Evolutionary conservation across 92 coral and sea anemone species (phyloP), one percentile per base, ranked within the genome.

Genomic region (Ricordea florida): DNA sequence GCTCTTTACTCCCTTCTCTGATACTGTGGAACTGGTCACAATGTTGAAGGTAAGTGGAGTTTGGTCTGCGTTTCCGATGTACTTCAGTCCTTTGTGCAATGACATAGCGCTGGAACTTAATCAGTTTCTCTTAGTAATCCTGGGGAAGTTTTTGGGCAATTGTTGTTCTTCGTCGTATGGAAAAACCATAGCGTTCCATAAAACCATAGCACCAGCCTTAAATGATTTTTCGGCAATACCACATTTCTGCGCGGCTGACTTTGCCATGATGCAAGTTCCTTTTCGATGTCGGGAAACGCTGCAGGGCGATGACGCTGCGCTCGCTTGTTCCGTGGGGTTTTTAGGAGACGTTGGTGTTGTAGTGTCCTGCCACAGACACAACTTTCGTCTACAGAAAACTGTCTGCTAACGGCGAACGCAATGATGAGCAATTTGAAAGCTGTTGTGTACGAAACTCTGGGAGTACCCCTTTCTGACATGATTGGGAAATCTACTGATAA

Each of bases 401-500:
- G 57, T 48, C 57, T 51, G n/a, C 59, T 35, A 51, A 51, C 59
- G 32, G n/a, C 28, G 24, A 18, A 31, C 59, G 33, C 28, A 14
- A 35, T 35, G 24, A 18, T 6, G 11, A 16, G 33, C 59, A 51
- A 6, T 20, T 22, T 23, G 30, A 51, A 51, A 4, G 26, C 26
- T 10, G 30, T 17, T 5, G 59, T 51, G 59, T 51, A 23, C 36
- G 33, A 51, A 51, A 17, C 33, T 51, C 59, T 51, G 59, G 59
- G 59, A 51, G 30, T 6, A 51, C 59, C 59, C 59, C 59, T 51
- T 51, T 51, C 59, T 6, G 59, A 51, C 59, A n/a, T n/a, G n/a
- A n/a, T n/a, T n/a, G n/a, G n/a, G n/a, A n/a, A n/a, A n/a, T n/a
- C n/a, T 51, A 6, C 59, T 51, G 32, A 21, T 21, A 22, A 23